Evolutionary conservation across 2,113 vertebrate genomes (phyloP).

Genomic region (Myotis yumanensis): DNA sequence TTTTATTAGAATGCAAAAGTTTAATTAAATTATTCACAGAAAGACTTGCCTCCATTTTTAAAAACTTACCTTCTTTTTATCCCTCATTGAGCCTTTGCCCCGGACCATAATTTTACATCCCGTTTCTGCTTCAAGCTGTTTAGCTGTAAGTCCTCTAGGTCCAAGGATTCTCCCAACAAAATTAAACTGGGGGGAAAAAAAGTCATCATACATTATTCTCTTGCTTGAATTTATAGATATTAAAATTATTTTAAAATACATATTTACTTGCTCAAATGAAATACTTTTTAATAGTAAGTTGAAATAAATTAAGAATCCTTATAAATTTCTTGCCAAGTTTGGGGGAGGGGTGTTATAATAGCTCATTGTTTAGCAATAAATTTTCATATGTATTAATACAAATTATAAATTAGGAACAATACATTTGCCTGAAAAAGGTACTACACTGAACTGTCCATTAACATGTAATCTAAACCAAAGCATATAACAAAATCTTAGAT

Average conservation of each 20-base stretch:
- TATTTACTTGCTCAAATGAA: conserved; percentile 22
- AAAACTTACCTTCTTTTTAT: conserved; percentile 97
- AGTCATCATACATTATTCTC: conserved; percentile 25
- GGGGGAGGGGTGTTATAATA: background rate
- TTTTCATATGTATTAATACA: background rate
- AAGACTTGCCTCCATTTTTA: conserved; percentile 13
- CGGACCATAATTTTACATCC: conserved; percentile 99
- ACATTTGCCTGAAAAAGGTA: background rate
- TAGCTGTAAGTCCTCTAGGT: conserved; percentile 97
- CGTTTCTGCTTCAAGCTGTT: conserved; percentile 98
- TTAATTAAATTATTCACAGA: background rate
- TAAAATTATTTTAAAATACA: conserved; percentile 2
- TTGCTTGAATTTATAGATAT: conserved; percentile 21
- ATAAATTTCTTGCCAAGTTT: background rate
- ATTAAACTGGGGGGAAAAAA: conserved; percentile 89
- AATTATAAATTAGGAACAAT: background rate
- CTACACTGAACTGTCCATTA: background rate
- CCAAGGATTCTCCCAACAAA: conserved; percentile 99
- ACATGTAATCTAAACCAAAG: background rate
- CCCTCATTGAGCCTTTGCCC: conserved; percentile 99
- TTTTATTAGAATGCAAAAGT: background rate
- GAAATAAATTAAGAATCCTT: background rate
- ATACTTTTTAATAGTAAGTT: background rate
- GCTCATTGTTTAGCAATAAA: background rate
- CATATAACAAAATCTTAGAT: background rate